Percentiles rank a stretch among this genome's conserved stretches.
Conservation (phyloP, 2,797 vertebrate species). For the Mus spretus region DNA sequence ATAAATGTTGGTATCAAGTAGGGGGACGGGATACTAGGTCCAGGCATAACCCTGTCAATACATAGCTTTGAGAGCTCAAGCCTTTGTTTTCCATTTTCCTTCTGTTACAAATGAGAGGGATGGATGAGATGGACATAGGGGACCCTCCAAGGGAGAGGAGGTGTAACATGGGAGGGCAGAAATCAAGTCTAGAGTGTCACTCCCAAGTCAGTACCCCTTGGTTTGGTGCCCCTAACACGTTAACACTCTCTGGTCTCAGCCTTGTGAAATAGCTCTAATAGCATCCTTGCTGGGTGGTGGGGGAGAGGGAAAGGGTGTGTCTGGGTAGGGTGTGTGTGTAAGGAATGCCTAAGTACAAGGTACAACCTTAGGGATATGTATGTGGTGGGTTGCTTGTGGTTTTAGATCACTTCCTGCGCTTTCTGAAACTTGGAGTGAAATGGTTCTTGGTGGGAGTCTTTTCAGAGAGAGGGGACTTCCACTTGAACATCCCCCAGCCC, state of each 20-base stretch:
- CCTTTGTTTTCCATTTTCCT: background rate
- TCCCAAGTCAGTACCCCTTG: background rate
- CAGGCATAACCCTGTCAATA: background rate
- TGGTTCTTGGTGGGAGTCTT: conserved; percentile 5
- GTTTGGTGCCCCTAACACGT: conserved; percentile 40
- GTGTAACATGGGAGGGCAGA: background rate
- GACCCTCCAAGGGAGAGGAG: background rate
- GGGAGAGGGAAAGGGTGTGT: background rate
- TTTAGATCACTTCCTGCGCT: background rate
- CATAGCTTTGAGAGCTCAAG: background rate
- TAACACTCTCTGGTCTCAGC: background rate
- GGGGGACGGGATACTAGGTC: background rate
- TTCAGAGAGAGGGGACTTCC: background rate
- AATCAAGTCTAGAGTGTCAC: background rate
- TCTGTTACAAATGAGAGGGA: background rate
- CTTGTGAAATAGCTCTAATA: background rate
- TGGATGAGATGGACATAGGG: background rate
- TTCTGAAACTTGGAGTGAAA: background rate
- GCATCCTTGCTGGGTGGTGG: background rate
- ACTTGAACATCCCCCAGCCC: background rate
- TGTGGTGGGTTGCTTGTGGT: background rate
- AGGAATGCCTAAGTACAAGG: background rate
- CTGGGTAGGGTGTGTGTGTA: background rate
- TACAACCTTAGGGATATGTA: background rate
- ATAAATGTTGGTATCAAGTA: background rate